Conservation (phyloP, 2,888 invertebrate genomes). For the Lypha dubia region DNA sequence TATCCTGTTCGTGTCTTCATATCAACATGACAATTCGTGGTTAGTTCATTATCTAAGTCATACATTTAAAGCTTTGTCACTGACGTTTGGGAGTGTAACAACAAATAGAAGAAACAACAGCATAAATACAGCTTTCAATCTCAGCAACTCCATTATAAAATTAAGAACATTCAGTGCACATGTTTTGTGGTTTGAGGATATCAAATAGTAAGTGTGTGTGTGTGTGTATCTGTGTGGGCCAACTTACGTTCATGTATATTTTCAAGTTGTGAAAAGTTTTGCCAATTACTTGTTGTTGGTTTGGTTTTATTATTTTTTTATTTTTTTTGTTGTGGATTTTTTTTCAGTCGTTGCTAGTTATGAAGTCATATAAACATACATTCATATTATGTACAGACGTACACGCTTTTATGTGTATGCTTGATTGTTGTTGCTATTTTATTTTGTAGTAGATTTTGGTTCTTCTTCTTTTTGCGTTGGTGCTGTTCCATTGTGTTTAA, state of each 20-base stretch:
- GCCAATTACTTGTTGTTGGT: constrained; percentile 8
- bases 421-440: constrained; percentile 26
- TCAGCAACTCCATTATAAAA: constrained; percentile 6
- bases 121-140: constrained; percentile 24
- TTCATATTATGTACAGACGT: background rate
- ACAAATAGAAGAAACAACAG: constrained; percentile 21
- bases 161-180: constrained; percentile 64
- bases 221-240: constrained; percentile 2
- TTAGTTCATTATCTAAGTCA: background rate
- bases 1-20: too few species aligned
- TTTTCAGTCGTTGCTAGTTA: constrained; percentile 26
- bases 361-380: constrained; percentile 52
- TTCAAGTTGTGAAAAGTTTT: constrained; percentile 25
- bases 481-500: constrained; percentile 56
- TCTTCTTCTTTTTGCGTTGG: constrained; percentile 13
- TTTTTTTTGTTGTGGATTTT: background rate
- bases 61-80: background rate
- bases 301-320: background rate
- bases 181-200: constrained; percentile 68
- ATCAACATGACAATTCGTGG: too few species aligned
- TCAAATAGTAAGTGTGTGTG: constrained; percentile 29
- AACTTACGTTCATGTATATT: background rate
- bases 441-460: background rate
- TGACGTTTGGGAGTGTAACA: background rate
- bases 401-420: background rate